Base-by-base conservation (phyloP, 1,140 invertebrate genomes). In the Mylabris phalerata region DNA sequence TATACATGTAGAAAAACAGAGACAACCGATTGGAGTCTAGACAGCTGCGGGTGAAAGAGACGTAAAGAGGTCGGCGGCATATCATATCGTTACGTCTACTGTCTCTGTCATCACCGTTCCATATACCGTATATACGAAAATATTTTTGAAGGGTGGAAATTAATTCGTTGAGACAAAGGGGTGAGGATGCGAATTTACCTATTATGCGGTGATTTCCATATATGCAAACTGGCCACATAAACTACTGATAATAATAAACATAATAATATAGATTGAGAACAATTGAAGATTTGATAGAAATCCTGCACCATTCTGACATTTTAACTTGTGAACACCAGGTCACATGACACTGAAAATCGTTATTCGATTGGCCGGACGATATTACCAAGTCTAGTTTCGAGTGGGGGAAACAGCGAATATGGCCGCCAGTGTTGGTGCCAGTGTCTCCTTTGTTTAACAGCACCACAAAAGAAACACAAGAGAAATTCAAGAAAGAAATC, bases 221-320 rank as follows among this genome's bases (percentile, higher is more conserved):
- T 79, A 72, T 93, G 91, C 44, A 93, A 80, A 74, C 90, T 92
- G 19, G 82, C 84, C 55, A 93, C 87, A 78, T 90, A 93, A 26
- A 83, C 75, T 57, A 87, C 67, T 4, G 89, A 87, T 59, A 92
- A 77, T 50, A 83, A 74, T 60, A 90, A 75, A 75, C 88, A 89
- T 68, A 85, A 80, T 50, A 76, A 69, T 54, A 83, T 75, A 26
- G 81, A 77, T 24, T 77, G 64, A 62, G 70, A 65, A 68, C 71
- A 71, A 63, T 67, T 62, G 46, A 67, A 68, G 65, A 67, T 65
- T 58, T 50, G 63, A 42, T 42, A 61, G 61, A 69, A 66, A 65
- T 70, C 67, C 54, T 66, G 66, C 57, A 72, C 73, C 75, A 76
- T 77, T 71, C 66, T 75, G 73, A 72, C 71, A 73, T 73, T 74